phyloP scores from a whole-genome alignment of 2,797 vertebrate genomes.

The Furcifer pardalis region DNA sequence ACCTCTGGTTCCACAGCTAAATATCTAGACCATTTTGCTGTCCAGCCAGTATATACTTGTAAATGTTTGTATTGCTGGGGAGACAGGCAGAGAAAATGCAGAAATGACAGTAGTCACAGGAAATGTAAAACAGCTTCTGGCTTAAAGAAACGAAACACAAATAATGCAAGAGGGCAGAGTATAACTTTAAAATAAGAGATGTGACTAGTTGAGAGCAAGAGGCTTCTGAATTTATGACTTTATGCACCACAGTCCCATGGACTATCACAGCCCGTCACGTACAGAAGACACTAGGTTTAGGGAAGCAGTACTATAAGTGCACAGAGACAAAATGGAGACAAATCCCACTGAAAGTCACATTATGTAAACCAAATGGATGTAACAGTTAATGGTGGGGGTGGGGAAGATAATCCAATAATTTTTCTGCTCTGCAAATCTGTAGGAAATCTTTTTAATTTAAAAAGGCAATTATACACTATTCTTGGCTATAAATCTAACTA shows the following conservation, averaged over 20 bases:
- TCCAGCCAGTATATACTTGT: no score
- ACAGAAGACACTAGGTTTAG: no score
- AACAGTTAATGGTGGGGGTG: background rate
- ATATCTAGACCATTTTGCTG: no score
- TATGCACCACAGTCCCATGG: background rate
- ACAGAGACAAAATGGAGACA: background rate
- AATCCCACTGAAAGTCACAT: background rate
- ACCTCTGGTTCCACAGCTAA: no score
- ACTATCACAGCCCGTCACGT: no score
- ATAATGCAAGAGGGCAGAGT: background rate
- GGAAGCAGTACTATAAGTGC: no score
- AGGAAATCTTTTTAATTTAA: background rate
- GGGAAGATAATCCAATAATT: background rate
- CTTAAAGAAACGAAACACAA: background rate
- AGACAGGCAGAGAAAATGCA: background rate
- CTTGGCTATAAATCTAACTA: background rate
- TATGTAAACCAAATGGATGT: background rate
- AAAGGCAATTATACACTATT: background rate
- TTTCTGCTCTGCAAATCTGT: background rate
- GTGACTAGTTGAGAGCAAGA: background rate
- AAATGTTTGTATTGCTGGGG: no score
- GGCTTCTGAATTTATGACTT: background rate
- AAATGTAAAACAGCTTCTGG: no score
- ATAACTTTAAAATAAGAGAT: background rate
- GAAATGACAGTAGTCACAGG: background rate